Base-by-base conservation (phyloP, 2,888 invertebrate genomes). In the Xestobium rufovillosum region DNA sequence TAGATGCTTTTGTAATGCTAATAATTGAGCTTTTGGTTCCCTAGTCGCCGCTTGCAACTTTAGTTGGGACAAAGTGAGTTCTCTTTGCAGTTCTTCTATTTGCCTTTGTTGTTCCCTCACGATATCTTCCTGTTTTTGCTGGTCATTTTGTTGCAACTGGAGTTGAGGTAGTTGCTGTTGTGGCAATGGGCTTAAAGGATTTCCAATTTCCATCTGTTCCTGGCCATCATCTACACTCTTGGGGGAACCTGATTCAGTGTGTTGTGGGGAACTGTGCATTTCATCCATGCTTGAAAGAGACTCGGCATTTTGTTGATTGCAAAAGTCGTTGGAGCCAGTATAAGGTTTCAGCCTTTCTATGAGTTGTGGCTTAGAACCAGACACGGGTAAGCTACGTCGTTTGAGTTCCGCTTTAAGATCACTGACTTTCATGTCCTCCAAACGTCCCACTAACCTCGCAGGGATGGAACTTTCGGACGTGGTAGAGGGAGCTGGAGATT, bases 401-500 rank as follows among this genome's bases (percentile, higher is more conserved):
- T 95, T 96, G 52, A 95, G 76, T 63, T 96, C 95, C 38, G 86
- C 85, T 62, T 94, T 92, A 49, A 96, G 71, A 60, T 96, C 95
- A 43, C 88, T 90, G 36, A 89, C 95, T 71, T 94, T 94, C 88
- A 95, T 89, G 57, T 94, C 94, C 62, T 94, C 91, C 54, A 95
- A 71, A 43, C 89, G 82, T 14, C 78, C 74, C 12, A 71, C 56
- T 25, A 72, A 68, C 55, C 71, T 64, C n/a, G 43, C 43, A 4
- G 57, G 46, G 10, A 53, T 49, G 52, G 57, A 54, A 2, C 60
- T 52, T 45, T 64, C 63, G 10, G 71, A 65, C 37, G 65, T 61
- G 27, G 61, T 66, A 41, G 53, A 65, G 35, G 59, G 63, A 49
- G 51, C 61, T 41, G 62, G 60, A 31, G 66, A 72, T 38, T 66